Conservation (phyloP, 2,797 vertebrate species). For the Cyprinodon diabolis region DNA sequence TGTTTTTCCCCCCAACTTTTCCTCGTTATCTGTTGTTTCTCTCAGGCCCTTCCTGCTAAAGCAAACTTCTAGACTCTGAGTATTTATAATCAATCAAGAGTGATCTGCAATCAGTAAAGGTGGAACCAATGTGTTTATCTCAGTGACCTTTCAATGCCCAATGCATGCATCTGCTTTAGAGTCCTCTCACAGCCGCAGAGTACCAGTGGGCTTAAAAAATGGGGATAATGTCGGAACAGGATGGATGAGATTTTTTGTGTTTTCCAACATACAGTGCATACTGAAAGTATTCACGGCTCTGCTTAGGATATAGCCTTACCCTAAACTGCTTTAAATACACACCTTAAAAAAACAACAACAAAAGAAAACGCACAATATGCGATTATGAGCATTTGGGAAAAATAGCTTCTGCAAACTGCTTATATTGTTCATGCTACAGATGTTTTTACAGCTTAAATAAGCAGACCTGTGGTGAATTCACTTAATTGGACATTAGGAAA, state of each 20-base stretch:
- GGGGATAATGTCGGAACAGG: constrained; percentile 29
- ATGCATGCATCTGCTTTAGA: constrained; percentile 30
- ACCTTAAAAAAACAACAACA: too few species aligned
- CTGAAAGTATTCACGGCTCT: too few species aligned
- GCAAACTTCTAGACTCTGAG: constrained; percentile 14
- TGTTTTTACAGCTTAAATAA: too few species aligned
- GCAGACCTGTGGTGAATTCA: too few species aligned
- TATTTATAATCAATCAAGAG: constrained; percentile 42
- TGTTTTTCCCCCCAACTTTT: not conserved
- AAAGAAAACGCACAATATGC: too few species aligned
- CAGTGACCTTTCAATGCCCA: constrained; percentile 50
- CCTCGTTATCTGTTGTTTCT: not conserved
- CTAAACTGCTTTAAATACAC: too few species aligned
- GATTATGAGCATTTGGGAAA: too few species aligned
- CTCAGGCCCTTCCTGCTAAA: constrained; percentile 12
- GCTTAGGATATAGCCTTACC: too few species aligned
- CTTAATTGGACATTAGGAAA: too few species aligned
- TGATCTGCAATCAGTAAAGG: constrained; percentile 53
- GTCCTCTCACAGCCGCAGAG: constrained; percentile 24
- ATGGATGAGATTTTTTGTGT: constrained; percentile 31
- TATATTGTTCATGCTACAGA: too few species aligned
- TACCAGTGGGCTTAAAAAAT: constrained; percentile 32
- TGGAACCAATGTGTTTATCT: constrained; percentile 52
- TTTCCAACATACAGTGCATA: constrained; percentile 5
- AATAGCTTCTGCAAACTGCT: too few species aligned